A percentile compares a stretch with the other conserved stretches of the same genome.
Evolutionary conservation across 92 coral and sea anemone genomes (phyloP).

Genomic region (Epizoanthus ramosus): DNA sequence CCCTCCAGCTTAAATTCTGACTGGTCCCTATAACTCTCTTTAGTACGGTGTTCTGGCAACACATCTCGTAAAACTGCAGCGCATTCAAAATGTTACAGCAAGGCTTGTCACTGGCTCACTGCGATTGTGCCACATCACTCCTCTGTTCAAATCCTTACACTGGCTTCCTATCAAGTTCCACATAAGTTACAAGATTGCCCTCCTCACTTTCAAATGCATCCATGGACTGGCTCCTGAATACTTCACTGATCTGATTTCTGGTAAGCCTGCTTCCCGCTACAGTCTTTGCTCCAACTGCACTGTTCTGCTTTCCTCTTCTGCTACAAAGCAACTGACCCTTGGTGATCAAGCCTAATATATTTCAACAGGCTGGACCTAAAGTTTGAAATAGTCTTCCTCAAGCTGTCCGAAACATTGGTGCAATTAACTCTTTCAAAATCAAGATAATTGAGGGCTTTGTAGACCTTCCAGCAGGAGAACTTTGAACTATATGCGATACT

Average conservation of each 20-base stretch:
- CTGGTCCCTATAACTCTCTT: background rate
- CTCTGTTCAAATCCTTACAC: too few relatives aligned
- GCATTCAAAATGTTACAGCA: background rate
- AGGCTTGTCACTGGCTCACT: background rate
- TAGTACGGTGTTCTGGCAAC: background rate
- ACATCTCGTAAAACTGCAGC: background rate
- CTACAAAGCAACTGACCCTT: background rate
- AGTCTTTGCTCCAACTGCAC: constrained; percentile 22
- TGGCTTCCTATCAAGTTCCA: too few relatives aligned
- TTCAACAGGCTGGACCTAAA: constrained; percentile 19
- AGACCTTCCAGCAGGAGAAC: too few relatives aligned
- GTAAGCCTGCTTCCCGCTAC: too few relatives aligned
- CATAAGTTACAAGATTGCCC: too few relatives aligned
- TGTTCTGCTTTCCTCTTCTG: constrained; percentile 26
- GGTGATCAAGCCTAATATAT: constrained; percentile 22
- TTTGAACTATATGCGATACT: too few relatives aligned
- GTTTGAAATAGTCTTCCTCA: constrained; percentile 3
- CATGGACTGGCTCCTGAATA: too few relatives aligned
- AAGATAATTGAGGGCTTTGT: too few relatives aligned
- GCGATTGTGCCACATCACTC: background rate
- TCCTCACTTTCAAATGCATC: too few relatives aligned
- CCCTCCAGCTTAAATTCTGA: too few relatives aligned
- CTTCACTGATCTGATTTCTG: too few relatives aligned
- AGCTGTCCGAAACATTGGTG: background rate
- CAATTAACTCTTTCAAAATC: constrained; percentile 1